phyloP scores from a whole-genome alignment of 1,140 invertebrate genomes.

The Telenomus remus region DNA sequence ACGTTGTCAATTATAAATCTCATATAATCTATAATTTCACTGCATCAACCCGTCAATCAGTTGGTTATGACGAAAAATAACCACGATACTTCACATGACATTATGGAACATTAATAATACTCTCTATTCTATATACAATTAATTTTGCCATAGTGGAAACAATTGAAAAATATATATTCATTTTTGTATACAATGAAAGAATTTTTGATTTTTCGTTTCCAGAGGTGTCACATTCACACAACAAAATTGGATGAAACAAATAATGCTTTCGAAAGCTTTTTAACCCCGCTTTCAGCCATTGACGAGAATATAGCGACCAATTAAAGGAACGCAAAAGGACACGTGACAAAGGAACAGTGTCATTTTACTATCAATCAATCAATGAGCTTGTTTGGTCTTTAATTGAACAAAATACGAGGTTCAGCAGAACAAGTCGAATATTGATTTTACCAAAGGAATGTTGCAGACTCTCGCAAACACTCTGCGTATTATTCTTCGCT shows the following conservation, averaged over 20 bases:
- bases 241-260: too few species aligned
- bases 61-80: conserved; percentile 4
- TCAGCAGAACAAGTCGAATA: neutral
- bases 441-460: conserved; percentile 42
- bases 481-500: conserved; percentile 33
- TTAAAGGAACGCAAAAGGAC: conserved; percentile 12
- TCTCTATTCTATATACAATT: conserved; percentile 10
- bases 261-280: too few species aligned
- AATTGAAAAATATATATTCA: neutral
- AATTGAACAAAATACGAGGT: too few species aligned
- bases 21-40: neutral
- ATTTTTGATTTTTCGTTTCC: neutral
- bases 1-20: conserved; percentile 1
- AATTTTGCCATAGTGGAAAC: conserved; percentile 1
- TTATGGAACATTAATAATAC: conserved; percentile 5
- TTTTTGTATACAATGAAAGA: neutral
- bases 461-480: conserved; percentile 51
- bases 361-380: too few species aligned
- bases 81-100: conserved; percentile 2
- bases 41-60: too few species aligned
- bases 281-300: too few species aligned
- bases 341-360: neutral
- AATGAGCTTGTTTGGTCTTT: too few species aligned
- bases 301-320: neutral
- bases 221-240: too few species aligned